Percentiles rank a stretch among this genome's conserved stretches.
phyloP scores from a whole-genome alignment of 2,888 invertebrate species.

The Torymus auratus region DNA sequence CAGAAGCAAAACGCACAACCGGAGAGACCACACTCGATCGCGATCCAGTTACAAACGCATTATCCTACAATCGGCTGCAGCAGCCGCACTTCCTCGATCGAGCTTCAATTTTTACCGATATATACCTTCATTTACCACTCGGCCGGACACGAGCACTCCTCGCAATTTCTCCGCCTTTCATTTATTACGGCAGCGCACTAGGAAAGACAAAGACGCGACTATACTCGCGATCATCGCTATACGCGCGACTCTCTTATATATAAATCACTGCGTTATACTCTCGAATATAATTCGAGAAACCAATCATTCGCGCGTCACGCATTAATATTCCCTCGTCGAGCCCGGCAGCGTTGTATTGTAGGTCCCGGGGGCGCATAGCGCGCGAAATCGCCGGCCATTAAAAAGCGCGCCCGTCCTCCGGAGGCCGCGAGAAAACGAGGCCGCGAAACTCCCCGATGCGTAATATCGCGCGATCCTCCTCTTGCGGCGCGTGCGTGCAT shows the following conservation, averaged over 20 bases:
- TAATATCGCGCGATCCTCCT: conserved; percentile 24
- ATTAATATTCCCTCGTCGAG: conserved; percentile 31
- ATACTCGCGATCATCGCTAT: too few species aligned
- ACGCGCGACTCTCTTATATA: neutral
- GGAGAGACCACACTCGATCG: neutral
- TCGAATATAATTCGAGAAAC: conserved; percentile 31
- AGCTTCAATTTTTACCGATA: conserved; percentile 2
- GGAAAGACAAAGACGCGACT: too few species aligned
- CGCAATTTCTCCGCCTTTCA: conserved; percentile 19
- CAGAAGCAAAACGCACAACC: neutral
- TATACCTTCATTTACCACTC: neutral
- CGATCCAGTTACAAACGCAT: conserved; percentile 14
- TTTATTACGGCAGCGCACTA: neutral
- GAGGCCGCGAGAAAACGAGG: conserved; percentile 50
- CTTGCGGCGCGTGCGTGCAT: neutral
- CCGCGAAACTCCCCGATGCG: conserved; percentile 37
- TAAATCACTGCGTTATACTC: conserved; percentile 15
- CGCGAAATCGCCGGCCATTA: conserved; percentile 37
- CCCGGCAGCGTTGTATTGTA: neutral
- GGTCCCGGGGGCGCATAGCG: neutral
- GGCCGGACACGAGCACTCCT: neutral
- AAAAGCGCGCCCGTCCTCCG: conserved; percentile 22
- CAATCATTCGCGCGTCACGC: conserved; percentile 14
- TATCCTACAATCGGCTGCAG: conserved; percentile 11
- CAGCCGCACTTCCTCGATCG: conserved; percentile 7